Evolutionary conservation across 2,797 vertebrate species (phyloP), one percentile per base, ranked within the genome.

Genomic region (Crocidura indochinensis): DNA sequence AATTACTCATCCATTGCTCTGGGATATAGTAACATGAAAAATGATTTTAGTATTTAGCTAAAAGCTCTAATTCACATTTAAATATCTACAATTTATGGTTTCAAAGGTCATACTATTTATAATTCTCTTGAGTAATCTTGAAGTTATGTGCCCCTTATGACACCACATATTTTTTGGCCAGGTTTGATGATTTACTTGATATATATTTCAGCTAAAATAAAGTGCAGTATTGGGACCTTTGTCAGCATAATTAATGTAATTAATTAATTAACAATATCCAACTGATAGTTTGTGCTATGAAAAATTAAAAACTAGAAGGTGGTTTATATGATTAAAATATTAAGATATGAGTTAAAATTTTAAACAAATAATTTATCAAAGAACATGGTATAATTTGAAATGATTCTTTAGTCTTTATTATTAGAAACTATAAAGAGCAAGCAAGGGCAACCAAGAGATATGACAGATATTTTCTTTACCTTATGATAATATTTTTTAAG

Each of bases 111-210:
- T 96, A 95, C 93, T 97, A 95, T 97, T 96, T 96, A 94, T 95
- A 96, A 93, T 94, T 84, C 68, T 95, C 92, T 94, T 94, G 96
- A 97, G 89, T 95, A 94, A 96, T 96, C 94, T 95, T 88, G 90
- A 97, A 68, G 69, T 68, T 95, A 94, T 77, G 84, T 76, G 86
- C 4, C 0, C 4, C 10, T 8, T 51, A 51, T 15, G 14, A 51
- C 49, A 53, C 51, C 4, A 8, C 17, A 73, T 24, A 78, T 67
- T 85, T 94, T 95, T 95, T 96, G 96, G 91, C 94, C 93, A 96
- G 84, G 60, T 92, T 94, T 97, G 92, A 96, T 95, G 94, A 94
- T 97, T 96, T 97, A 97, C 94, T 96, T 96, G 94, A 97, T 97
- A 97, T 85, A 75, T 79, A 95, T 95, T 98, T 97, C 96, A 78